These are phyloP conservation scores for Watsonalla cultraria DNA, from an alignment of 2,888 invertebrate genomes.

Conservation along the genomic window DNA sequence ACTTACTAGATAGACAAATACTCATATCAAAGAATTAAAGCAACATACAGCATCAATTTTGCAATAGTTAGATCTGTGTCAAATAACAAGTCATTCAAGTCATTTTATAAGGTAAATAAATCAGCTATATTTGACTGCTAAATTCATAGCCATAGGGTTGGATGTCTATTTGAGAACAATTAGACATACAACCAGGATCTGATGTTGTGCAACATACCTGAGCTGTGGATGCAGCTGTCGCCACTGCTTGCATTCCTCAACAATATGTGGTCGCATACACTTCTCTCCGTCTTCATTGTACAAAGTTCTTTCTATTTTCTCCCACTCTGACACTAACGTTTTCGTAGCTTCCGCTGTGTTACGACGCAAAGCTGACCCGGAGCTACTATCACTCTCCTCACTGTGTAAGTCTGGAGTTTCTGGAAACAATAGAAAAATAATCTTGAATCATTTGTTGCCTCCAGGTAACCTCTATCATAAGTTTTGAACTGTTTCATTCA, in stretches of 20 bases:
- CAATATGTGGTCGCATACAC: constrained; percentile 63
- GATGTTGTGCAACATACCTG: constrained; percentile 44
- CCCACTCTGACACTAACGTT: constrained; percentile 74
- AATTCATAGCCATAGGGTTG: too few species aligned
- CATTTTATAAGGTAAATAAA: too few species aligned
- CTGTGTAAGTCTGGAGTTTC: constrained; percentile 69
- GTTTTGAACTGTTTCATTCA: too few species aligned
- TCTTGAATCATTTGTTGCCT: background rate
- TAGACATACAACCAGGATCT: too few species aligned
- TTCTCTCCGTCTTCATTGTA: constrained; percentile 75
- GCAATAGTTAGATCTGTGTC: too few species aligned
- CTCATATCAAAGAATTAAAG: too few species aligned
- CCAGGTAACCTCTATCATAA: too few species aligned
- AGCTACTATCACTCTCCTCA: constrained; percentile 74
- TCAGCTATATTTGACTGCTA: too few species aligned
- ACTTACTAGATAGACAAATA: too few species aligned
- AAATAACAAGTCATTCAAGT: too few species aligned
- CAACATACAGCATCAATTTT: too few species aligned
- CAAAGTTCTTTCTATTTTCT: constrained; percentile 76
- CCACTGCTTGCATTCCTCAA: constrained; percentile 80
- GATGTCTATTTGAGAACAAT: background rate
- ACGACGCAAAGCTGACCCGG: constrained; percentile 69
- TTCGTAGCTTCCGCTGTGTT: constrained; percentile 74
- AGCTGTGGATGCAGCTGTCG: constrained; percentile 77
- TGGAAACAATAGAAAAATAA: constrained; percentile 16